Evolutionary conservation across 2,888 invertebrate species (phyloP), one percentile per base, ranked within the genome.

Genomic region (Gortyna flavago): DNA sequence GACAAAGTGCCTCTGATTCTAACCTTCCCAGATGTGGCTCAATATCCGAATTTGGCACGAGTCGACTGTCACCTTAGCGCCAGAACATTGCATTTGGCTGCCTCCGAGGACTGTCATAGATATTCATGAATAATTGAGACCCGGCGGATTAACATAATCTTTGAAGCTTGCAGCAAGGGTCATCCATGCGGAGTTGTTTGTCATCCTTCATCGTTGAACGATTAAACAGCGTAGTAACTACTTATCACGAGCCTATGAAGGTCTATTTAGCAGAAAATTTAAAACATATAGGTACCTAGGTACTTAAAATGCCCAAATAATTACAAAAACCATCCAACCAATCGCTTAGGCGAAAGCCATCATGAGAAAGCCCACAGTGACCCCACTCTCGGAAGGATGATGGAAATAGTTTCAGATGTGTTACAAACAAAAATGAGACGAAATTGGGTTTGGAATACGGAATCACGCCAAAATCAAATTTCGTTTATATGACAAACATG

Each of bases 401-500:
- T 84, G 87, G 87, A 91, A 91, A 92, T 92, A 90, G 92, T 91
- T 91, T 89, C 89, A 86, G 89, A 89, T 89, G 88, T 89, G 91
- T 89, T 90, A 92, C 90, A 92, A 92, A 92, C 91, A 93, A 93
- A 91, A 91, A 91, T 90, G 89, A 86, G 87, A 85, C 86, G 81
- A 92, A 93, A 93, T 93, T 92, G 91, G 89, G 90, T 93, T 93
- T 90, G 91, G 92, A 92, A 92, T 91, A 91, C 89, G 90, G 90
- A 93, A 92, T 93, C 91, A 90, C 89, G 89, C 83, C 87, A 85
- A 93, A 94, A 94, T 94, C 94, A 93, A 93, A 94, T 94, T 94
- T 92, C 90, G 91, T 93, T 93, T 92, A 93, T 92, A 93, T 92
- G 93, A 93, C 92, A 94, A 94, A 94, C 94, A 93, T 93, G 93